Percentiles rank a stretch among this genome's conserved stretches.
These are phyloP conservation scores for Oreochromis grahami DNA, from an alignment of 2,797 vertebrate species.

Conservation along the genomic window DNA sequence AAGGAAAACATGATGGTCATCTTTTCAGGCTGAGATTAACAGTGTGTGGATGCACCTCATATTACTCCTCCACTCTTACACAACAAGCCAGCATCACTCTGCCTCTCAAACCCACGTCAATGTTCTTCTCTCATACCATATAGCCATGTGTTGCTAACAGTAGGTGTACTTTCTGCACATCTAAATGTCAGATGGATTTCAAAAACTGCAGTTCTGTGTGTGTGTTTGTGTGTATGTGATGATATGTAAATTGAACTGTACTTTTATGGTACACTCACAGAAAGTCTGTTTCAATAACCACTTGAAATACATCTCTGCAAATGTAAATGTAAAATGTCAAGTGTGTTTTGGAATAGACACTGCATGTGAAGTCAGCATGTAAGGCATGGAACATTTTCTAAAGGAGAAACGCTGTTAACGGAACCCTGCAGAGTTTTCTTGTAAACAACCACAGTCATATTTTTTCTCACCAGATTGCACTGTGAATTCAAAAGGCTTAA, in stretches of 20 bases:
- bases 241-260: neutral
- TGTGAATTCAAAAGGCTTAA: neutral
- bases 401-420: neutral
- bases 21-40: neutral
- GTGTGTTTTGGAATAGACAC: neutral
- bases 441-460: neutral
- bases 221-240: neutral
- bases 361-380: neutral
- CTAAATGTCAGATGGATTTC: conserved; percentile 27
- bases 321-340: neutral
- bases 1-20: neutral
- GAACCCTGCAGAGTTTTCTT: neutral
- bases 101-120: conserved; percentile 45
- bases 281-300: neutral
- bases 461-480: neutral
- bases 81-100: conserved; percentile 24
- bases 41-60: conserved; percentile 12
- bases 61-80: conserved; percentile 50
- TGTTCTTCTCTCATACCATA: neutral
- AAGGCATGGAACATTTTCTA: neutral
- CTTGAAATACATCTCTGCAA: neutral
- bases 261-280: neutral
- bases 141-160: neutral
- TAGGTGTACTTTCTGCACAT: conserved; percentile 26
- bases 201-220: neutral